A percentile compares a stretch with the other conserved stretches of the same genome.
These are phyloP conservation scores for Perca flavescens DNA, from an alignment of 2,113 vertebrate species.

Conservation along the genomic window DNA sequence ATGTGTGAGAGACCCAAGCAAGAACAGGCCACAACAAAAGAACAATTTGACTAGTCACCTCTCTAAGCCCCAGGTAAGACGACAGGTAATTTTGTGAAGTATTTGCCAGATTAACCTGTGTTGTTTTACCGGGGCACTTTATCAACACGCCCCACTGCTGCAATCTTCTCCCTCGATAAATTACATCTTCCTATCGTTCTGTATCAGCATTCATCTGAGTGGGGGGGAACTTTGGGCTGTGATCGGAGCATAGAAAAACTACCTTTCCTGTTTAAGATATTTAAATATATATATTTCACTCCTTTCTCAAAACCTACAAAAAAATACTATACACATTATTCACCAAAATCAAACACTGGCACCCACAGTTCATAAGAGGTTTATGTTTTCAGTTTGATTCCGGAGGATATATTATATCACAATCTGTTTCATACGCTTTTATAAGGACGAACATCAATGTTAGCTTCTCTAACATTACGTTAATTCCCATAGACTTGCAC, in stretches of 20 bases:
- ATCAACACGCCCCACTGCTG: conserved; percentile 27
- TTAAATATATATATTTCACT: no score
- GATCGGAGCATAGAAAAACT: conserved; percentile 9
- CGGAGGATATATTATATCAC: background rate
- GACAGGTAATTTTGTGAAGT: conserved; percentile 54
- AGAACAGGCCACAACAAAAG: conserved; percentile 16
- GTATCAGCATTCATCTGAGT: conserved; percentile 48
- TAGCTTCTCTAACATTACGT: no score
- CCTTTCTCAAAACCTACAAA: no score
- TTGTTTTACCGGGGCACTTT: conserved; percentile 62
- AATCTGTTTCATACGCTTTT: no score
- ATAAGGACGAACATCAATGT: no score
- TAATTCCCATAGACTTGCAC: no score
- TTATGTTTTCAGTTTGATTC: background rate
- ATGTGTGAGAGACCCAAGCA: conserved; percentile 10
- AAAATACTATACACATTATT: no score
- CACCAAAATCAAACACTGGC: no score
- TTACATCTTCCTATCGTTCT: conserved; percentile 33
- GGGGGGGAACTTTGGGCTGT: conserved; percentile 1
- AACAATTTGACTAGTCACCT: conserved; percentile 54
- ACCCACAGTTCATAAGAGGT: background rate
- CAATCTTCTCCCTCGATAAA: conserved; percentile 47
- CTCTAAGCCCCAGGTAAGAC: background rate
- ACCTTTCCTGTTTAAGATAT: background rate
- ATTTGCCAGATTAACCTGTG: conserved; percentile 67